Evolutionary conservation across 1,140 invertebrate species (phyloP), one percentile per base, ranked within the genome.

Genomic region (Rhopalosiphum maidis): DNA sequence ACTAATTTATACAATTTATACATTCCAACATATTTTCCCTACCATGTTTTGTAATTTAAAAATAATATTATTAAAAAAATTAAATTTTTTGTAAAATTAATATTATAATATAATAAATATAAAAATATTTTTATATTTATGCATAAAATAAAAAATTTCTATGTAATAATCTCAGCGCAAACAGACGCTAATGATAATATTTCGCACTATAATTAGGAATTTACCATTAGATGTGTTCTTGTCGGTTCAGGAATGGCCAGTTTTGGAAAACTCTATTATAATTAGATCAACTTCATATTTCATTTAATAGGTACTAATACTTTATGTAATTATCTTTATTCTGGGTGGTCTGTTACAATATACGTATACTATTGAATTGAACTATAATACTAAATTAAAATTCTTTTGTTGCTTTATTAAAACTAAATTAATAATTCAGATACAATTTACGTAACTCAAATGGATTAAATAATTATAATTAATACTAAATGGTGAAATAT

Each of bases 251-350:
- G 25, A 55, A 41, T 55, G 9, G 6, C 23, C 35, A 54, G 23
- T 18, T 89, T 25, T 25, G 9, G 7, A 89, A 55, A 55, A 89
- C 15, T 30, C 18, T 18, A 37, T 89, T 37, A 89, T 89, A 89
- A 89, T 89, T 55, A 54, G n/a, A 89, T 55, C 21, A 37, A 35
- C 87, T 89, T 15, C 48, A 3, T 88, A 54, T 89, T 54, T 89
- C 35, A 37, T 89, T 89, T 87, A 7, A 87, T 35, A 41, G 41
- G 41, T 41, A 46, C 6, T 9, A 48, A 48, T 15, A 87, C 48
- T 55, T 55, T 37, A 89, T 35, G 51, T 37, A 35, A 89, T 89
- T 37, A 37, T 41, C 35, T n/a, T 21, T 54, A 54, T 55, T 41
- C 9, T 0, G 35, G 6, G 43, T 87, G 43, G 43, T 87, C 25